phyloP scores from a whole-genome alignment of 2,888 invertebrate species.

The Drosophila paranaensis region DNA sequence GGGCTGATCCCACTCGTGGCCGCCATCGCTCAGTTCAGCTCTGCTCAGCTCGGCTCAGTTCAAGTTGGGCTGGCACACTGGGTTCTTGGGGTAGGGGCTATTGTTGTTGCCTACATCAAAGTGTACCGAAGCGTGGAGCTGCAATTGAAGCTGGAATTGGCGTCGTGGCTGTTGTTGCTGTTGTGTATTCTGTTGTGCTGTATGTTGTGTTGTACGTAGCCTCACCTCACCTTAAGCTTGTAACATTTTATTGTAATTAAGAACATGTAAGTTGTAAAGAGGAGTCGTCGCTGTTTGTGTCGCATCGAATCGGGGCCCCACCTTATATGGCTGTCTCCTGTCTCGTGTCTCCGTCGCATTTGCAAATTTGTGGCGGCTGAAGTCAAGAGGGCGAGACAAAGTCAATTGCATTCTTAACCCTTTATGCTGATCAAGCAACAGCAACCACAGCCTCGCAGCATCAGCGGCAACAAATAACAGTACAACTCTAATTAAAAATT shows the following conservation, averaged over 20 bases:
- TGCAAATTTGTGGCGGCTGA: slow-evolving; percentile 73
- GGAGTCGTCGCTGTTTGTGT: slow-evolving; percentile 58
- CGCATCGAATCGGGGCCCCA: slow-evolving; percentile 52
- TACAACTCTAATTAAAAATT: slow-evolving; percentile 78
- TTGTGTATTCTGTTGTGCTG: slow-evolving; percentile 32
- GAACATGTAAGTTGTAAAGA: slow-evolving; percentile 78
- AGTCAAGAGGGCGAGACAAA: slow-evolving; percentile 79
- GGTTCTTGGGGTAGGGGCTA: slow-evolving; percentile 33
- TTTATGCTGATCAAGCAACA: slow-evolving; percentile 64
- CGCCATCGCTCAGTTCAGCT: slow-evolving; percentile 33
- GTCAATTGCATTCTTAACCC: slow-evolving; percentile 79
- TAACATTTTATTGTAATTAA: slow-evolving; percentile 76
- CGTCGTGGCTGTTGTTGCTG: slow-evolving; percentile 49
- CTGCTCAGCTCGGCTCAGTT: neutral
- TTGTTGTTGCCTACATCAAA: slow-evolving; percentile 67
- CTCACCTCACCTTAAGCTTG: slow-evolving; percentile 75
- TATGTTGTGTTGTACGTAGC: slow-evolving; percentile 48
- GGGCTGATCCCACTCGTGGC: slow-evolving; percentile 50
- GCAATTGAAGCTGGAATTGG: slow-evolving; percentile 58
- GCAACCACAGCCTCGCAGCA: slow-evolving; percentile 20
- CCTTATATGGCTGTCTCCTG: slow-evolving; percentile 67
- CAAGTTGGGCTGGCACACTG: slow-evolving; percentile 2
- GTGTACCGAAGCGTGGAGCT: slow-evolving; percentile 67
- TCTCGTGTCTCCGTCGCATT: slow-evolving; percentile 61
- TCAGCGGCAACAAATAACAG: slow-evolving; percentile 73